Percentiles rank a stretch among this genome's conserved stretches.
Evolutionary conservation across 2,113 vertebrate genomes (phyloP).

Genomic region (Uria aalge): DNA sequence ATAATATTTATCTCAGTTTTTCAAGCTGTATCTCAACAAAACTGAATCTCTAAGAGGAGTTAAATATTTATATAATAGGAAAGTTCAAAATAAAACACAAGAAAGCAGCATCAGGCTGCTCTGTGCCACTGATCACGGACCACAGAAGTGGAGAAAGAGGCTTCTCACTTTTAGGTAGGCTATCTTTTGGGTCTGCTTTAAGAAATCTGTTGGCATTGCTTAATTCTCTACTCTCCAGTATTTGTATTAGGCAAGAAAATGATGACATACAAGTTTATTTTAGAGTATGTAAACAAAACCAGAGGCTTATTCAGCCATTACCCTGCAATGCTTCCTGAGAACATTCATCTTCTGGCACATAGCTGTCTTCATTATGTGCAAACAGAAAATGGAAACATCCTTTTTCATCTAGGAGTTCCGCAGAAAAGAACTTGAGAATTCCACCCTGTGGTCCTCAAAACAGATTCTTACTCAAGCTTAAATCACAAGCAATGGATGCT

Average conservation of each 20-base stretch:
- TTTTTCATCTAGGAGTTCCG: not conserved
- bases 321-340: not conserved
- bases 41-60: not conserved
- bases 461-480: not conserved
- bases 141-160: not conserved
- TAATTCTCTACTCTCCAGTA: slow-evolving; percentile 1
- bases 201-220: not conserved
- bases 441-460: not conserved
- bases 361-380: not conserved
- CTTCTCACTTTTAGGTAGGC: not conserved
- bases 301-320: not conserved
- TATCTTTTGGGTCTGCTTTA: not conserved
- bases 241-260: slow-evolving; percentile 32
- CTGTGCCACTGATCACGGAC: not conserved
- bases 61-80: not conserved
- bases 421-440: not conserved
- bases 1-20: not conserved
- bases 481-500: not conserved
- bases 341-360: slow-evolving; percentile 11
- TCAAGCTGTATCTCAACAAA: not conserved
- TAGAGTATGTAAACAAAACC: slow-evolving; percentile 39
- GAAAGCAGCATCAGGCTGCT: not conserved
- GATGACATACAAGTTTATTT: slow-evolving; percentile 37
- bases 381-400: slow-evolving; percentile 2
- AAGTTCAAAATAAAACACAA: not conserved